phyloP scores from a whole-genome alignment of 92 coral and sea anemone genomes.

The Porites lobata region DNA sequence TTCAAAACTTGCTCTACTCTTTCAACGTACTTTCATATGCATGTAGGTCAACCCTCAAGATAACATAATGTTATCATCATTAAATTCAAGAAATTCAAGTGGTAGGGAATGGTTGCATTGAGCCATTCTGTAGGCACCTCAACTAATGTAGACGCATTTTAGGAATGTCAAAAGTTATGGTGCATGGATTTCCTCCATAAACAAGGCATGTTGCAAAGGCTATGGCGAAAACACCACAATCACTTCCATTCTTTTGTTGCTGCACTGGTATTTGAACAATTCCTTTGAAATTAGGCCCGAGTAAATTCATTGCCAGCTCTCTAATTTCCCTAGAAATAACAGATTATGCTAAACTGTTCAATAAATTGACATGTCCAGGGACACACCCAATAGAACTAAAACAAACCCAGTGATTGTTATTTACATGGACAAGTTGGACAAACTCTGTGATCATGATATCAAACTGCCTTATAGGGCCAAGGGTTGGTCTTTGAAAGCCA shows the following conservation, averaged over 20 bases:
- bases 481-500: slow-evolving; percentile 64
- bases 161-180: neutral
- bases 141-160: slow-evolving; percentile 22
- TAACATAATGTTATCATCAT: slow-evolving; percentile 12
- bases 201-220: slow-evolving; percentile 24
- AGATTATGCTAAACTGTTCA: slow-evolving; percentile 5
- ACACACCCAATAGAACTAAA: slow-evolving; percentile 21
- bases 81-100: slow-evolving; percentile 3
- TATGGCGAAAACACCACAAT: slow-evolving; percentile 24
- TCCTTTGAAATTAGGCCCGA: slow-evolving; percentile 7
- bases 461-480: slow-evolving; percentile 32
- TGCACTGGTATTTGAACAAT: slow-evolving; percentile 12
- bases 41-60: slow-evolving; percentile 12
- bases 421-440: slow-evolving; percentile 26
- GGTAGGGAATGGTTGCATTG: slow-evolving; percentile 7
- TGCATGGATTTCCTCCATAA: slow-evolving; percentile 9
- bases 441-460: slow-evolving; percentile 39
- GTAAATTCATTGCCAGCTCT: slow-evolving; percentile 15
- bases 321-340: neutral
- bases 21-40: slow-evolving; percentile 3
- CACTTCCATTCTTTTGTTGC: slow-evolving; percentile 22
- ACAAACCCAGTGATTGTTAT: slow-evolving; percentile 11
- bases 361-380: slow-evolving; percentile 35
- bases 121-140: slow-evolving; percentile 14
- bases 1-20: neutral